Percentiles rank a stretch among this genome's conserved stretches.
Conservation (phyloP, 2,888 invertebrate genomes). For the Drosophila histrio region DNA sequence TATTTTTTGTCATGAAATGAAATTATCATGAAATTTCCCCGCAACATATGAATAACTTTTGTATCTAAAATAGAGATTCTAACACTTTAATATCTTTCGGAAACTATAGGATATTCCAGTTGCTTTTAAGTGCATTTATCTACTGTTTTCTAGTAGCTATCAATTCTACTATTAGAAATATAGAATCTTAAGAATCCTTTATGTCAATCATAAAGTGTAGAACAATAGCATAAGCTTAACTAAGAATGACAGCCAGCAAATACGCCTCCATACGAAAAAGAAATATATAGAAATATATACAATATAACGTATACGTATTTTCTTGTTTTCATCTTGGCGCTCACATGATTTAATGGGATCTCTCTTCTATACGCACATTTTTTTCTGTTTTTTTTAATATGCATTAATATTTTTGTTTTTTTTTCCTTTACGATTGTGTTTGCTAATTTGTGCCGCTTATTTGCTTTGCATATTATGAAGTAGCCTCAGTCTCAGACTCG, state of each 20-base stretch:
- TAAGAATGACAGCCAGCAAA: constrained; percentile 27
- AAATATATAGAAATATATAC: constrained; percentile 17
- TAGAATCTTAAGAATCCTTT: not conserved
- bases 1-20: not conserved
- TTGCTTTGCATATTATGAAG: constrained; percentile 60
- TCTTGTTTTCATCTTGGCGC: constrained; percentile 10
- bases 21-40: not conserved
- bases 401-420: constrained; percentile 23
- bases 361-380: constrained; percentile 24
- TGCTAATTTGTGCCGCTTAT: constrained; percentile 42
- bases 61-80: not conserved
- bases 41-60: not conserved
- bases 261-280: constrained; percentile 38
- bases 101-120: not conserved
- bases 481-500: constrained; percentile 34
- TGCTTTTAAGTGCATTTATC: not conserved
- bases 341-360: constrained; percentile 53
- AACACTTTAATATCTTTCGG: not conserved
- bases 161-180: not conserved
- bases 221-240: constrained; percentile 27
- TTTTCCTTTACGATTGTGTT: constrained; percentile 46
- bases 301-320: constrained; percentile 19
- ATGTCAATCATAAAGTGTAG: constrained; percentile 43
- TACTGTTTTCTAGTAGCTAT: not conserved
- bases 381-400: constrained; percentile 22